Base-by-base conservation (phyloP, 2,113 vertebrate genomes). In the Cromileptes altivelis region DNA sequence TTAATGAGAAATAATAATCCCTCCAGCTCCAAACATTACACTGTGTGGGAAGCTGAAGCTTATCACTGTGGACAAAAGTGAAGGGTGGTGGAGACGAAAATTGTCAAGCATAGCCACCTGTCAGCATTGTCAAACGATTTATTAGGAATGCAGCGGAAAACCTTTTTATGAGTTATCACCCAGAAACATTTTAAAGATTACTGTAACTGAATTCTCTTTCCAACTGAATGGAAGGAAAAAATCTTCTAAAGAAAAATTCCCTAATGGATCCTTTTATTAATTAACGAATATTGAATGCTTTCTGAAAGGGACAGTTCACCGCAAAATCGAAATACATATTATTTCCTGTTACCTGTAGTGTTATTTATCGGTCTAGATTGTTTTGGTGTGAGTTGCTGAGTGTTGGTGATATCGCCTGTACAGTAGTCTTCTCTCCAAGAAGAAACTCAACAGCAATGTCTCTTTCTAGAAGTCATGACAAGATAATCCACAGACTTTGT, bases 1-100 rank as follows among this genome's bases (percentile, higher is more conserved):
- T 84, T 91, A 93, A 92, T 92, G 85, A 92, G 81, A 87, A 87
- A 85, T 84, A 87, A 92, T 86, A 87, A 85, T 92, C 84, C 78
- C 74, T 75, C 73, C 53, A 72, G 60, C 71, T 81, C 60, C 50
- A 30, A 25, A 58, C 63, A 78, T 82, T 76, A 88, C 53, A 61
- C 85, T 79, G 81, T 80, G 77, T 84, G 63, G 82, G 83, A 78
- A 82, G 82, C 61, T 45, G 65, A 73, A 75, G 60, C 73, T 82
- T 76, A 74, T 89, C 78, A 82, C 58, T 33, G 42, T 55, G 60
- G 77, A 82, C 84, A 84, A 67, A 23, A 23, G 55, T 56, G 50
- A 79, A 63, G 65, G 64, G 56, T 83, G 76, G 47, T 58, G 55
- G 57, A 81, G 68, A 78, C 81, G 53, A 72, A 86, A 84, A 62